Conservation (phyloP, 1,140 invertebrate species). For the Spodoptera litura region DNA sequence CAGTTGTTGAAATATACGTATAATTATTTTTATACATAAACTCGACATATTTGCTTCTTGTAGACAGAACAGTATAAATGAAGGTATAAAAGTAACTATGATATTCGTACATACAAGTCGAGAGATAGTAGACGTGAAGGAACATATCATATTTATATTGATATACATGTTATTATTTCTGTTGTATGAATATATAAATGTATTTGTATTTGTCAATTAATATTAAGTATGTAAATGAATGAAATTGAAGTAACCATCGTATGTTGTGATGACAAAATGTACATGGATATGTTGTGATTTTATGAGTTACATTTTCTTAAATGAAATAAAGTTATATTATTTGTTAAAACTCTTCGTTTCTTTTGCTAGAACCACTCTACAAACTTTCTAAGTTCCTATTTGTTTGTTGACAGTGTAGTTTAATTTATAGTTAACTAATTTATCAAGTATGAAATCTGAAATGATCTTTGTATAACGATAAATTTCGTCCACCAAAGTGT, state of each 20-base stretch:
- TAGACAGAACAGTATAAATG: constrained; percentile 10
- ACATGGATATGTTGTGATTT: constrained; percentile 68
- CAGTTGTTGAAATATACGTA: not conserved
- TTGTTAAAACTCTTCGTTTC: constrained; percentile 53
- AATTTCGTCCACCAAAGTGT: not conserved
- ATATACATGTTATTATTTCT: constrained; percentile 40
- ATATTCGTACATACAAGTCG: constrained; percentile 25
- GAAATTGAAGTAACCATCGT: constrained; percentile 49
- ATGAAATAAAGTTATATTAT: constrained; percentile 73
- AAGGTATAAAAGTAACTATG: constrained; percentile 13
- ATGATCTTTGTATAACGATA: too few relatives aligned
- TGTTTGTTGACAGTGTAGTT: not conserved
- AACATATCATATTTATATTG: constrained; percentile 71
- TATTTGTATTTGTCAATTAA: constrained; percentile 60
- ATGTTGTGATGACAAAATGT: constrained; percentile 51
- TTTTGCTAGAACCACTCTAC: not conserved
- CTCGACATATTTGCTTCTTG: not conserved
- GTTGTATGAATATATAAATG: constrained; percentile 43
- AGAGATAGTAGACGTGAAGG: constrained; percentile 57
- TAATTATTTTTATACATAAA: constrained; percentile 8
- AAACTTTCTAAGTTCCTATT: not conserved
- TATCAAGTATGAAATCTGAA: too few relatives aligned
- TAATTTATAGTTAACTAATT: too few relatives aligned
- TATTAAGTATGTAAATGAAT: constrained; percentile 50
- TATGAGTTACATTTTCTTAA: constrained; percentile 60